Conservation (phyloP, 2,888 invertebrate genomes). For the Ischnura elegans region DNA sequence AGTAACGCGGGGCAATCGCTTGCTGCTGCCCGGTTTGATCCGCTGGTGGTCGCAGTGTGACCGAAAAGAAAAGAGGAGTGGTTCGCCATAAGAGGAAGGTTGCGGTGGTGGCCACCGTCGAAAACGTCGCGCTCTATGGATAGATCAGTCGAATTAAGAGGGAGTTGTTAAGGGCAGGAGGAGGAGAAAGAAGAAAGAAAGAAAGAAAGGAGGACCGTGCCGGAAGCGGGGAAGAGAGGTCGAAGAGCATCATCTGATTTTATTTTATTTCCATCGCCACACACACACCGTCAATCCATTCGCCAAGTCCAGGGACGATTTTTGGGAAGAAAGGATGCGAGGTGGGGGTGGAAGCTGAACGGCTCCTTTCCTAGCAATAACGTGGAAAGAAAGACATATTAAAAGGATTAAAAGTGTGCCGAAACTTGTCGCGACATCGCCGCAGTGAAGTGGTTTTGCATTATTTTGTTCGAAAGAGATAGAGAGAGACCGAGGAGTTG, state of each 20-base stretch:
- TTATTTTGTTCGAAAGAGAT: neutral
- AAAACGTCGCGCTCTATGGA: constrained; percentile 49
- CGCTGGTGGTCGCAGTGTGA: constrained; percentile 41
- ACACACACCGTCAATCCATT: neutral
- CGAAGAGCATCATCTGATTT: neutral
- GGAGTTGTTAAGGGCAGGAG: too few species aligned
- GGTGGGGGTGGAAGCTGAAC: neutral
- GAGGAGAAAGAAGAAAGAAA: neutral
- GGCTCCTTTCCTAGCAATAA: constrained; percentile 26
- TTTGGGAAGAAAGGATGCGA: neutral
- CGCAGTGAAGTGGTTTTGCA: constrained; percentile 13
- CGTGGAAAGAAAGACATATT: constrained; percentile 30
- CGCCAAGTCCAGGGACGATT: neutral
- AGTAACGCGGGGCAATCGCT: constrained; percentile 65
- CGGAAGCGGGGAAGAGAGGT: neutral
- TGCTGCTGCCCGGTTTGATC: constrained; percentile 45
- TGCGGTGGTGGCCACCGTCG: constrained; percentile 45
- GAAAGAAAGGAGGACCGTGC: neutral
- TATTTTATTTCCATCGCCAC: neutral
- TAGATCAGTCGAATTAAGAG: constrained; percentile 58
- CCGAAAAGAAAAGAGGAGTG: constrained; percentile 60
- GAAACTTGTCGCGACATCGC: neutral
- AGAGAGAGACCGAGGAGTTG: too few species aligned
- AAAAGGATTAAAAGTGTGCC: constrained; percentile 56
- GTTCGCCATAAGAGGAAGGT: neutral